Evolutionary conservation across 2,888 invertebrate genomes (phyloP).

Genomic region (Cephus runcator): DNA sequence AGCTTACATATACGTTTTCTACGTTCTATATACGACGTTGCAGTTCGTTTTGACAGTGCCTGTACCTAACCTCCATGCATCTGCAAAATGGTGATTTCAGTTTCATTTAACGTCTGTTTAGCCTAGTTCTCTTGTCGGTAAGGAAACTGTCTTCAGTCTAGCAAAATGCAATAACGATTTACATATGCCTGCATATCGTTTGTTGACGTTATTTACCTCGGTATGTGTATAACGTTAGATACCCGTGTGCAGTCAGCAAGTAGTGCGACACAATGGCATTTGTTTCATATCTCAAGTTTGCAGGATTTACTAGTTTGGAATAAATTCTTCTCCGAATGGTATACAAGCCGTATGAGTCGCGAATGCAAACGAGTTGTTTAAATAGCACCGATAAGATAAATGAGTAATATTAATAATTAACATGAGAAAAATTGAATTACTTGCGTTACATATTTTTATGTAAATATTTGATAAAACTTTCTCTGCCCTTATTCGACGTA

Average conservation of each 20-base stretch:
- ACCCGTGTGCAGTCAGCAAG: neutral
- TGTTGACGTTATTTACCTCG: neutral
- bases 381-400: neutral
- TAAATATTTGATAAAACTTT: neutral
- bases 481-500: neutral
- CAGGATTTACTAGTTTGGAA: neutral
- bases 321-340: neutral
- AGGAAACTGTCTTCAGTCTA: neutral
- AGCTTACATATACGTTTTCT: neutral
- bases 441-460: no score
- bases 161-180: neutral
- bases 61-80: neutral
- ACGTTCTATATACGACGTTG: neutral
- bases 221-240: neutral
- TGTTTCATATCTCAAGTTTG: neutral
- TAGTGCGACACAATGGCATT: neutral
- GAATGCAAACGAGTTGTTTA: no score
- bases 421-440: no score
- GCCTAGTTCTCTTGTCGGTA: neutral
- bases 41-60: neutral
- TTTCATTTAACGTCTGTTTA: neutral
- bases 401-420: no score
- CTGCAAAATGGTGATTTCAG: neutral
- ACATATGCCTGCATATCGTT: neutral
- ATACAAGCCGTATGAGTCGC: neutral